A percentile compares a stretch with the other conserved stretches of the same genome.
These are phyloP conservation scores for Amphiura filiformis DNA, from an alignment of 35 echinoderm and acorn worm species.

Conservation along the genomic window DNA sequence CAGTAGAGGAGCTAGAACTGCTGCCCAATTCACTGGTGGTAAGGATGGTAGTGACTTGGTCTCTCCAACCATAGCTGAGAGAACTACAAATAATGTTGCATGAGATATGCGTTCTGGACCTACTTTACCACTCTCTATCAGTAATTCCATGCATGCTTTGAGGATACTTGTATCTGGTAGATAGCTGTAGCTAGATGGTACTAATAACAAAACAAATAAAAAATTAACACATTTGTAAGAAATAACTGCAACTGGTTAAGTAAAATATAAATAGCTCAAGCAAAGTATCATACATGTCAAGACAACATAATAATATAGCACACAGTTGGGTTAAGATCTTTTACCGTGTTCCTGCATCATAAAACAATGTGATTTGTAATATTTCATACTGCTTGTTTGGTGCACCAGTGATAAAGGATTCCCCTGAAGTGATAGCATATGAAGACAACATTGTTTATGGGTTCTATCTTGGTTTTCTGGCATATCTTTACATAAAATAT, in stretches of 20 bases:
- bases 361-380: too few species aligned
- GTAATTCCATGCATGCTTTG: constrained; percentile 10
- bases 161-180: constrained; percentile 26
- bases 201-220: neutral
- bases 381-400: too few species aligned
- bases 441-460: too few species aligned
- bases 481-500: too few species aligned
- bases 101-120: neutral
- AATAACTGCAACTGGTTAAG: neutral
- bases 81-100: neutral
- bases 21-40: constrained; percentile 25
- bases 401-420: too few species aligned
- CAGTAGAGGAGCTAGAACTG: constrained; percentile 8
- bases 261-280: neutral
- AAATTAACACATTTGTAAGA: too few species aligned
- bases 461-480: too few species aligned
- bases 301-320: neutral
- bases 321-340: neutral
- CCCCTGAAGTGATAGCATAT: too few species aligned
- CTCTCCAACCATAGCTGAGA: neutral
- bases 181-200: constrained; percentile 4
- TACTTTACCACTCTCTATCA: constrained; percentile 5
- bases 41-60: neutral
- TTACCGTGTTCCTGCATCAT: too few species aligned
- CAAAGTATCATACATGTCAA: neutral